Evolutionary conservation across 2,113 vertebrate genomes (phyloP), one percentile per base, ranked within the genome.

Genomic region (Atractosteus spatula): DNA sequence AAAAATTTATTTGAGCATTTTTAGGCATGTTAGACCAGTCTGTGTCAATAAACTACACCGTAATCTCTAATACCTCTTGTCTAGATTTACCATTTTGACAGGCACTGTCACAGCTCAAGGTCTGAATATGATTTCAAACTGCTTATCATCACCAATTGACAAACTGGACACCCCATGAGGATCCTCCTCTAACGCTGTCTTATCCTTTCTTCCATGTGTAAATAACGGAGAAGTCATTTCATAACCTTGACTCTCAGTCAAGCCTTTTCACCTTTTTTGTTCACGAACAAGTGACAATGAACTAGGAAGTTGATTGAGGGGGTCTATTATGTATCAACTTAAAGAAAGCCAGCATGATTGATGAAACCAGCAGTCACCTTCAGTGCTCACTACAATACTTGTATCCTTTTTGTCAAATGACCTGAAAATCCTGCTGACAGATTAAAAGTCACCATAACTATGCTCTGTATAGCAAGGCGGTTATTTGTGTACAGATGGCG

Each of bases 321-420:
- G 93, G 93, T 95, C 95, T 94, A 99, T 98, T 98, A 98, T 93
- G 93, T 94, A 97, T 97, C 93, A 97, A 96, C 95, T 96, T 97
- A 97, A 97, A 96, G 95, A 94, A 97, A 96, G 94, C 94, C 89
- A 85, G 87, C 93, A 91, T 99, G 96, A 99, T 99, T 96, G 97
- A 98, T 98, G 96, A 94, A 94, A 93, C 87, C 83, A 91, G 86
- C 93, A 96, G 95, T 98, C 97, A 99, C 97, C 97, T 98, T 99
- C 95, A 96, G 93, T 90, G 92, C 91, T 90, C 85, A 88, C 93
- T 92, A 93, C 93, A 93, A 96, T 92, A 95, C 93, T 92, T 90
- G 92, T 94, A 97, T 95, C 95, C 96, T 96, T 94, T 92, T 91
- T 94, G 93, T 95, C 95, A 97, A 98, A 96, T 95, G 94, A 96